Conservation (phyloP, 2,113 vertebrate species). For the Puntigrus tetrazona region DNA sequence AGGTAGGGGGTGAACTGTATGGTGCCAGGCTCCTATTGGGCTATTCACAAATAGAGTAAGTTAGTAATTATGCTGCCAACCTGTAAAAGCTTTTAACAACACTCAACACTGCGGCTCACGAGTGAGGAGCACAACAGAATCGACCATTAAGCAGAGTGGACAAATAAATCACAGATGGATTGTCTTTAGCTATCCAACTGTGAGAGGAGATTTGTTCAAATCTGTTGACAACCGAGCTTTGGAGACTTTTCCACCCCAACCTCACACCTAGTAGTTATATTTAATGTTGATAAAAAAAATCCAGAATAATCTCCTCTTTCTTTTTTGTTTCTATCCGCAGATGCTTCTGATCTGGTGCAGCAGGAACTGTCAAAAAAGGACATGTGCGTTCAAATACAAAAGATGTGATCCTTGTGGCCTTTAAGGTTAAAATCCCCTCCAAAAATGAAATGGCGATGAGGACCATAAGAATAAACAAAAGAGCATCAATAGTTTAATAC, state of each 20-base stretch:
- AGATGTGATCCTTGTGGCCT: slow-evolving; percentile 30
- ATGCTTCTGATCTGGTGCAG: background rate
- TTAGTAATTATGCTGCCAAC: slow-evolving; percentile 74
- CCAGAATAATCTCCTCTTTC: background rate
- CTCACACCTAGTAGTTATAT: background rate
- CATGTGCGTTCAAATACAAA: slow-evolving; percentile 47
- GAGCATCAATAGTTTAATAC: slow-evolving; percentile 60
- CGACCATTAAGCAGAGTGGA: slow-evolving; percentile 56
- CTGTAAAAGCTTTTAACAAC: slow-evolving; percentile 68
- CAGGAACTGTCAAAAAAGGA: background rate
- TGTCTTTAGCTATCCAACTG: slow-evolving; percentile 1
- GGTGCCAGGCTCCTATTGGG: slow-evolving; percentile 68
- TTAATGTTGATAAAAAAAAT: background rate
- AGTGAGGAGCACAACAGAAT: slow-evolving; percentile 11
- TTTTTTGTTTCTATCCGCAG: background rate
- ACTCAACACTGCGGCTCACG: slow-evolving; percentile 45
- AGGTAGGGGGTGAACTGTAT: slow-evolving; percentile 62
- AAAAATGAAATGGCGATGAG: slow-evolving; percentile 59
- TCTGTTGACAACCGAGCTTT: background rate
- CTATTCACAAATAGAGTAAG: slow-evolving; percentile 69
- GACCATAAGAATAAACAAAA: slow-evolving; percentile 58
- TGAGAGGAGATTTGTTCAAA: background rate
- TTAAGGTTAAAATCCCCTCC: slow-evolving; percentile 7
- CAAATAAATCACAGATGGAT: slow-evolving; percentile 51
- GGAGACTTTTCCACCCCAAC: background rate